Evolutionary conservation across 2,888 invertebrate genomes (phyloP).

Genomic region (Oscheius sp.): DNA sequence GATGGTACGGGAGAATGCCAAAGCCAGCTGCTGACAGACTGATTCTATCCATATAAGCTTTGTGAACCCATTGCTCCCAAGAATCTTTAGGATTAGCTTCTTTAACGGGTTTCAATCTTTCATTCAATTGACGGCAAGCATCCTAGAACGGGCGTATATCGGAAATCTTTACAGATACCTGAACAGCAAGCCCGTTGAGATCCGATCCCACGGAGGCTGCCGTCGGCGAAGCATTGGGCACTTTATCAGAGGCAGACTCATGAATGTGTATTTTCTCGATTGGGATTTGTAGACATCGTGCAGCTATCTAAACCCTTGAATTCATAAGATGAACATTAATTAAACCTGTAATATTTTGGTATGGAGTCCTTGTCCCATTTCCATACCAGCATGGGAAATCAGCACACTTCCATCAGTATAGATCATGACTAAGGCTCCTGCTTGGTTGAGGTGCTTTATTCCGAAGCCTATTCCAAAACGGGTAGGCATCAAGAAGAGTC

Average conservation of each 20-base stretch:
- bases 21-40: conserved; percentile 87
- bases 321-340: too few species aligned
- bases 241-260: conserved; percentile 89
- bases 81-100: conserved; percentile 82
- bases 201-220: conserved; percentile 90
- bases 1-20: conserved; percentile 75
- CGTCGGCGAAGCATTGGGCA: conserved; percentile 89
- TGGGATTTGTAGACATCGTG: conserved; percentile 65
- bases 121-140: conserved; percentile 83
- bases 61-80: conserved; percentile 87
- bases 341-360: conserved; percentile 90
- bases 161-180: conserved; percentile 37
- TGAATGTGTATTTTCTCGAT: conserved; percentile 75
- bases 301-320: conserved; percentile 54
- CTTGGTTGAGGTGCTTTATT: conserved; percentile 74
- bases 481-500: conserved; percentile 70
- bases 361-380: conserved; percentile 96
- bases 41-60: conserved; percentile 84
- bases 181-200: conserved; percentile 89
- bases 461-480: conserved; percentile 73
- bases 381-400: conserved; percentile 87
- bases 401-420: conserved; percentile 85
- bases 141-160: conserved; percentile 76
- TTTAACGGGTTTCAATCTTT: conserved; percentile 83
- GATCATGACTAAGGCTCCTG: conserved; percentile 87